Percentiles rank a stretch among this genome's conserved stretches.
These are phyloP conservation scores for Psilopsiagon aurifrons DNA, from an alignment of 2,113 vertebrate genomes.

Conservation along the genomic window DNA sequence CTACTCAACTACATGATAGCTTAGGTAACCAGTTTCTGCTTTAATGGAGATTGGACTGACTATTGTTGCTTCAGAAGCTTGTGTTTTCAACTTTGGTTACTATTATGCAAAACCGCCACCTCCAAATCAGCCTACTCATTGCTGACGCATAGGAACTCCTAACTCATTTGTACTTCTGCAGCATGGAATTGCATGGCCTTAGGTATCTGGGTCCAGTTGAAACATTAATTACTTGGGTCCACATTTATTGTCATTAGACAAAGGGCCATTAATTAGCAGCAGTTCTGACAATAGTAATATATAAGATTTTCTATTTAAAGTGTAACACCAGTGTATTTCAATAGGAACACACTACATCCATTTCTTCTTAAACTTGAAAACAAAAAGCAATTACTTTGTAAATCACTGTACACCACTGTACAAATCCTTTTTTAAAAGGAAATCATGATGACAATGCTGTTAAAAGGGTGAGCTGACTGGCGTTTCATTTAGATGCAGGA, in stretches of 20 bases:
- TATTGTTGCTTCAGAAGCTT: neutral
- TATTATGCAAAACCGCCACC: neutral
- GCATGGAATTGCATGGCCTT: neutral
- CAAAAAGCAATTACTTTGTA: neutral
- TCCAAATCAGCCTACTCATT: neutral
- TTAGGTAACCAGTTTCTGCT: neutral
- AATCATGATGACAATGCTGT: neutral
- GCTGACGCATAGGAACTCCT: neutral
- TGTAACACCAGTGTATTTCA: neutral
- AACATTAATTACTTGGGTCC: neutral
- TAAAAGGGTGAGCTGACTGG: neutral
- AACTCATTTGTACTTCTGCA: neutral
- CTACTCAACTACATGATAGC: neutral
- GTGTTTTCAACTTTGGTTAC: neutral
- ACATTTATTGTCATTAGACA: neutral
- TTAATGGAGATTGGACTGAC: neutral
- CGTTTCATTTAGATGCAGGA: neutral
- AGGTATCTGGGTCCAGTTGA: neutral
- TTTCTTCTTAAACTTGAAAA: neutral
- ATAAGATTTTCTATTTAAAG: neutral
- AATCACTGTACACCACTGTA: neutral
- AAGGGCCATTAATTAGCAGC: neutral
- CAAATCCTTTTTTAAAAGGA: neutral
- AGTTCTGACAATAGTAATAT: neutral
- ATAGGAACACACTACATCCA: fast-evolving